A percentile compares a stretch with the other conserved stretches of the same genome.
Conservation (phyloP, 1,140 invertebrate genomes). For the Drosophila sulfurigaster region DNA sequence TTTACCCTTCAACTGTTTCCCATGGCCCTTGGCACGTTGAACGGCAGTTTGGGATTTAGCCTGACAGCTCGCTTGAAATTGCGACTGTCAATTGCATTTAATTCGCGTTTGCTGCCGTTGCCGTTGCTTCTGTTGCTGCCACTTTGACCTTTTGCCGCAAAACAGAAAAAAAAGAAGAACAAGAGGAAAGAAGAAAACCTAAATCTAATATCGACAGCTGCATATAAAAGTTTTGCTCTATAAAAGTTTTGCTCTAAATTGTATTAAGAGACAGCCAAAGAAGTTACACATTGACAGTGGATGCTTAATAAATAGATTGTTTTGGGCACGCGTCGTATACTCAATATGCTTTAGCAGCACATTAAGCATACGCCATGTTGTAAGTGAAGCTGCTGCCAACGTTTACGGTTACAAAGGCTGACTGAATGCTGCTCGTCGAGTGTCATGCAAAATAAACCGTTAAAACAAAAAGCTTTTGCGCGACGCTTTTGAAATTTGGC, state of each 20-base stretch:
- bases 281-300: not conserved
- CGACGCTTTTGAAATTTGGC: constrained; percentile 80
- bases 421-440: constrained; percentile 44
- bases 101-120: constrained; percentile 54
- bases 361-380: constrained; percentile 44
- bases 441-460: constrained; percentile 74
- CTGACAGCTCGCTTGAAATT: constrained; percentile 80
- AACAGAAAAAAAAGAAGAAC: not conserved
- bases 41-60: constrained; percentile 72
- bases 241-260: constrained; percentile 25
- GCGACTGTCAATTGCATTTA: constrained; percentile 83
- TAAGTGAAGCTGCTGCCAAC: constrained; percentile 61
- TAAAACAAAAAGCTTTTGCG: constrained; percentile 67
- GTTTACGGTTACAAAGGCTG: constrained; percentile 73
- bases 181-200: constrained; percentile 1
- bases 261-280: not conserved
- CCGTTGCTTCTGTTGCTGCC: constrained; percentile 46
- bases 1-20: constrained; percentile 35
- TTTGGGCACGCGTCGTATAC: constrained; percentile 9
- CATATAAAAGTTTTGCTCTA: constrained; percentile 11
- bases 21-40: constrained; percentile 26
- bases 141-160: constrained; percentile 61
- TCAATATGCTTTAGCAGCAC: constrained; percentile 8
- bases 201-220: constrained; percentile 22
- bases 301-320: constrained; percentile 8